Base-by-base conservation (phyloP, 2,888 invertebrate genomes). In the Xanthia icteritia region DNA sequence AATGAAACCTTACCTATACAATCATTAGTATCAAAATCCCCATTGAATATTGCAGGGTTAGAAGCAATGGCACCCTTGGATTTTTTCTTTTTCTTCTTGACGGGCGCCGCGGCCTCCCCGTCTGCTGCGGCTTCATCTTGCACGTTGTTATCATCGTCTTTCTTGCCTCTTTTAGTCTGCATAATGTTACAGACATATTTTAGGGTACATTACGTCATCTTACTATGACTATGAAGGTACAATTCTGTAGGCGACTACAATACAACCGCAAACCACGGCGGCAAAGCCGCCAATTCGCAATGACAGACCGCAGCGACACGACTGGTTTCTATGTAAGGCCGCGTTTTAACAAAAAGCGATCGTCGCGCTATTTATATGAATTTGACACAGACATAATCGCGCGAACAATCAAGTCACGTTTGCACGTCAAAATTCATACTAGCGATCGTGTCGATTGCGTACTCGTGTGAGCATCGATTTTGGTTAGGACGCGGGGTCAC, bases 111-210 rank as follows among this genome's bases (percentile, higher is more conserved):
- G 0, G 73, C 66, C 4, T 94, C 94, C 0, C 91, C 92, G 1
- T 95, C 95, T 0, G 76, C 92, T 0, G 93, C 93, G 0, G 92
- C 94, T 0, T 95, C 96, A 0, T 95, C 95, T 89, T 94, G 93
- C 0, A 86, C 39, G 2, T 89, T 92, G 2, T 89, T 92, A 4
- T 91, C 95, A 73, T 97, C 97, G 64, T 96, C 96, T 85, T 95
- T 96, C 82, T 96, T 97, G 23, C 97, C 97, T 84, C 97, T 91
- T 89, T 96, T 96, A 39, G 93, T 91, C 97, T 97, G 81, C 0
- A 45, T 75, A 63, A 36, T 39, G 13, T 27, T 1, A 45, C 23
- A 42, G 5, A 36, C 15, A 51, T 31, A 15, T 20, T 20, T 27
- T 2, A 39, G 13, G 15, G 36, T 23, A 27, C n/a, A 5, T 56